Evolutionary conservation across 2,797 vertebrate genomes (phyloP).

Genomic region (Hydrolagus colliei): DNA sequence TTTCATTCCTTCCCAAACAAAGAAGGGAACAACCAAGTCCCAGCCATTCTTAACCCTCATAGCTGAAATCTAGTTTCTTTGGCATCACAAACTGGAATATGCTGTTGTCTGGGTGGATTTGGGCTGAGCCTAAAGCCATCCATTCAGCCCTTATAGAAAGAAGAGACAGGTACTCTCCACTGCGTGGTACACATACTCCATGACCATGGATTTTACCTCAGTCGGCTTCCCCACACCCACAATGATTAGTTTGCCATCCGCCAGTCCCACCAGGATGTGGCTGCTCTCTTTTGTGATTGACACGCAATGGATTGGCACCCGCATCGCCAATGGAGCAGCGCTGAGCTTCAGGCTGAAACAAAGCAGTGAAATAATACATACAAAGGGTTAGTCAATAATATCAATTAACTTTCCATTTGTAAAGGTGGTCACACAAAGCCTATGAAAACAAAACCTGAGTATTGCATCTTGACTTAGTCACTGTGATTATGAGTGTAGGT

Average conservation of each 20-base stretch:
- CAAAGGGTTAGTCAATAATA: not conserved
- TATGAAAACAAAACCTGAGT: no score
- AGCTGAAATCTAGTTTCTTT: conserved; percentile 43
- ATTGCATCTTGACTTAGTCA: no score
- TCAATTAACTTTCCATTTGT: no score
- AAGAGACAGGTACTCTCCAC: conserved; percentile 66
- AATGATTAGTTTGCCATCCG: conserved; percentile 93
- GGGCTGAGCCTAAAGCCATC: conserved; percentile 49
- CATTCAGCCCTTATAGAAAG: conserved; percentile 41
- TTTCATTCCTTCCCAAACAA: conserved; percentile 34
- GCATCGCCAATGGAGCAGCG: conserved; percentile 76
- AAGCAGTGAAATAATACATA: not conserved
- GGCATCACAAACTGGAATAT: conserved; percentile 57
- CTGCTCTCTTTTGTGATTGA: conserved; percentile 89
- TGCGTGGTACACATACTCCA: conserved; percentile 74
- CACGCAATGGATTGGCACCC: conserved; percentile 78
- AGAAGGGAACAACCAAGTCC: not conserved
- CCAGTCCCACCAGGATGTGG: conserved; percentile 83
- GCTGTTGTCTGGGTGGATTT: conserved; percentile 65
- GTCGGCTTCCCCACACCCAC: conserved; percentile 88
- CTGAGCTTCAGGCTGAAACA: conserved; percentile 70
- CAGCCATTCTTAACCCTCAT: not conserved
- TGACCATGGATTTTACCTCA: conserved; percentile 84
- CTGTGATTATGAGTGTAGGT: no score
- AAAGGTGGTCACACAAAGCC: no score